Evolutionary conservation across 1,140 invertebrate species (phyloP), one percentile per base, ranked within the genome.

Genomic region (Lycorma delicatula): DNA sequence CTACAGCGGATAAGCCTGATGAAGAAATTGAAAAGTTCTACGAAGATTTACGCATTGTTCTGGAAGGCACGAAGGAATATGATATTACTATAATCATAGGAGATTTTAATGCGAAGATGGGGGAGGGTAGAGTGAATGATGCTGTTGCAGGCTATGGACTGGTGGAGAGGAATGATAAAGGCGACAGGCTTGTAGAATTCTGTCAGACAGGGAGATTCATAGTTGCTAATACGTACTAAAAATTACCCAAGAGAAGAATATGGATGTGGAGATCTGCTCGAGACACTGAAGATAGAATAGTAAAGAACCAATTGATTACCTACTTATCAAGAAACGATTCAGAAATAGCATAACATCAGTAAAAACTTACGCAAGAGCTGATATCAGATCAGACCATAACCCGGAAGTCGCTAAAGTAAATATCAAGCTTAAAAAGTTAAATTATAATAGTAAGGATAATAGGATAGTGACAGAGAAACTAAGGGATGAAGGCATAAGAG

Each of bases 231-330:
- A 69, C 65, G 1, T 65, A 53, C 34, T 72, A 67, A 55, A 62
- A 68, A 28, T 7, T 38, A 38, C 69, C 62, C n/a, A 59, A 60
- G 11, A 54, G 68, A 41, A 58, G 66, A 31, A 31, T 71, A 27
- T 71, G 68, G 36, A 71, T 69, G 7, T 72, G 68, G 67, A 71
- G 63, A 41, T 70, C 66, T 13, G 68, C 70, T 34, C 27, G 31
- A 20, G 64, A 71, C 54, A 62, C 22, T 13, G 27, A 58, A 18
- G 23, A 65, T 3, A 55, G 65, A 13, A 61, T 67, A 16, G 58
- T 69, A 3, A 48, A 68, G 51, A 73, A 71, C 56, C 66, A 70
- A 71, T 71, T 54, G 67, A 71, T 53, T 72, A 61, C 54, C 60
- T 72, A 0, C 31, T 68, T n/a, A 64, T 70, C 2, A 65, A 65